Evolutionary conservation across 1,140 invertebrate genomes (phyloP), one percentile per base, ranked within the genome.

Genomic region (Drosophila athabasca): DNA sequence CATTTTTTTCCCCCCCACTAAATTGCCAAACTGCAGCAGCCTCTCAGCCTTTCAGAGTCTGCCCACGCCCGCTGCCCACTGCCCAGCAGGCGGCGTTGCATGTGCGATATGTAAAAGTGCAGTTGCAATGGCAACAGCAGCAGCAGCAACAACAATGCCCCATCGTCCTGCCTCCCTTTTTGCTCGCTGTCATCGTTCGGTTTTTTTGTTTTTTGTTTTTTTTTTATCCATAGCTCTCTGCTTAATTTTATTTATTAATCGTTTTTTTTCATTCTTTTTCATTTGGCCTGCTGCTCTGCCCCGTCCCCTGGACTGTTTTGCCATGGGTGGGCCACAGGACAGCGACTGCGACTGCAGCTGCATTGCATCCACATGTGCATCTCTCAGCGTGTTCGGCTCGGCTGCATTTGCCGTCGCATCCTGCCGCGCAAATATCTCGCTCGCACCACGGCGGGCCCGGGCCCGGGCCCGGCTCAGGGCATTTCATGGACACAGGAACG

Each of bases 161-260:
- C 24, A 8, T 39, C 26, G 50, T 49, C 54, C 76, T 64, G 74
- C 73, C 51, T 48, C 22, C 70, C 67, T 61, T 73, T 79, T 73
- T 76, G 62, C 69, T 45, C 61, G 43, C 61, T 66, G 64, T 70
- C 70, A 76, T 70, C 54, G 53, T 62, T 76, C 61, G 26, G 55
- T 64, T 61, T 69, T 75, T 49, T 17, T 62, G 62, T 66, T 61
- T 69, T 62, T 41, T 24, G 43, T 48, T 26, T 26, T 31, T 57
- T 74, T 67, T 70, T 62, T 15, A 39, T 22, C 64, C 35, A 45
- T 59, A 50, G 62, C 55, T 69, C 72, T 77, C 79, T 78, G 77
- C 76, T 89, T 89, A 87, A 76, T 88, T 87, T 90, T 88, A 81
- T 90, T 88, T 89, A 89, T 88, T 88, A 77, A 88, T 88, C 75